phyloP scores from a whole-genome alignment of 1,140 invertebrate genomes.

The Pteromalus puparum region DNA sequence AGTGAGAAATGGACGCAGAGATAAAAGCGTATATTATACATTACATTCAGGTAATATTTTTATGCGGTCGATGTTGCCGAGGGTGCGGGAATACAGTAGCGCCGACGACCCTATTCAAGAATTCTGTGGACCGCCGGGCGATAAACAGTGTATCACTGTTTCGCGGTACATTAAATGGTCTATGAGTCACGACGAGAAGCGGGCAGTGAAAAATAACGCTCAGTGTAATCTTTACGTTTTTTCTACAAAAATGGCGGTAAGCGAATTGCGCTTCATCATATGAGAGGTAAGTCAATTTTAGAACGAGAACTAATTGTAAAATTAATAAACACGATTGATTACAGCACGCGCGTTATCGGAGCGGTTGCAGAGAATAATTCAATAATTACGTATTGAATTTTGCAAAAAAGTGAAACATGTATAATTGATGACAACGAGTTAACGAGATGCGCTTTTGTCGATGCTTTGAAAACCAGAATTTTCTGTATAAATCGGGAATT shows the following conservation, averaged over 20 bases:
- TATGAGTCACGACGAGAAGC: background rate
- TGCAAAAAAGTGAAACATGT: background rate
- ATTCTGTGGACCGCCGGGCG: background rate
- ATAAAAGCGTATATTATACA: background rate
- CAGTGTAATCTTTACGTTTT: background rate
- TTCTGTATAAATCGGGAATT: no score
- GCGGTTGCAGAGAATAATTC: no score
- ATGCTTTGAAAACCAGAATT: no score
- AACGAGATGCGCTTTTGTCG: no score
- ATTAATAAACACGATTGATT: no score
- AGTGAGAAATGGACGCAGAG: background rate
- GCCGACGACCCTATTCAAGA: background rate
- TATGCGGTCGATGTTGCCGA: background rate
- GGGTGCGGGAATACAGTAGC: no score
- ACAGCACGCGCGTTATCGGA: no score
- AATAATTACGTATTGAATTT: no score
- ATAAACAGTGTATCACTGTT: conserved; percentile 1
- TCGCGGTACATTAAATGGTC: background rate
- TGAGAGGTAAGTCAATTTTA: background rate
- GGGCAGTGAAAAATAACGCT: background rate
- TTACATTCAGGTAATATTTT: conserved; percentile 1
- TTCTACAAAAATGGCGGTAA: background rate
- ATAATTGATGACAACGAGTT: no score
- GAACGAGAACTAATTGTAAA: background rate
- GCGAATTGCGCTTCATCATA: background rate